phyloP scores from a whole-genome alignment of 2,113 vertebrate species.

The Diphyllodes magnificus region DNA sequence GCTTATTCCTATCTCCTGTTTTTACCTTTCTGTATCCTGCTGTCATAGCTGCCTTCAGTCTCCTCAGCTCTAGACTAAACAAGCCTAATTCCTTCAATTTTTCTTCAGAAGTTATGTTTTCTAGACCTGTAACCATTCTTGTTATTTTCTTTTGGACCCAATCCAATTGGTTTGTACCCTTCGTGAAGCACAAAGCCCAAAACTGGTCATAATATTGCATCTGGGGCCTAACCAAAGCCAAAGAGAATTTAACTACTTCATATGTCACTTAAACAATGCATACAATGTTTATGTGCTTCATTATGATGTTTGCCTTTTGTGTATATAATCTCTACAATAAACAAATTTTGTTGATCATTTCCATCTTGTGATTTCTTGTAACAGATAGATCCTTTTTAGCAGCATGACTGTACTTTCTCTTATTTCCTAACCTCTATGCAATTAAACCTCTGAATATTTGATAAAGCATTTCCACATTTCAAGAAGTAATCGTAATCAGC shows the following conservation, averaged over 20 bases:
- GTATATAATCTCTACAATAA: background rate
- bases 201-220: background rate
- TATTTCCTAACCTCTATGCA: background rate
- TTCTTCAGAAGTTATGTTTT: background rate
- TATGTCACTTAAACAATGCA: background rate
- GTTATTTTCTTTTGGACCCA: background rate
- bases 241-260: background rate
- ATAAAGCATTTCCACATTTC: background rate
- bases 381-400: background rate
- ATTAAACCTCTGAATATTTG: background rate
- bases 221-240: background rate
- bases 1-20: background rate
- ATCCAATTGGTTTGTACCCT: background rate
- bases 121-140: background rate
- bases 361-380: background rate
- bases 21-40: background rate
- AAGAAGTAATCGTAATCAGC: background rate
- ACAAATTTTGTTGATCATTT: background rate
- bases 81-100: background rate
- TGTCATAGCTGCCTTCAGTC: background rate
- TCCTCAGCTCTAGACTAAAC: conserved; percentile 35
- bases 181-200: background rate
- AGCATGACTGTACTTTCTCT: background rate
- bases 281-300: background rate
- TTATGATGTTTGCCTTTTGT: background rate